Percentiles rank a stretch among this genome's conserved stretches.
Conservation (phyloP, 2,888 invertebrate genomes). For the Phlogophora meticulosa region DNA sequence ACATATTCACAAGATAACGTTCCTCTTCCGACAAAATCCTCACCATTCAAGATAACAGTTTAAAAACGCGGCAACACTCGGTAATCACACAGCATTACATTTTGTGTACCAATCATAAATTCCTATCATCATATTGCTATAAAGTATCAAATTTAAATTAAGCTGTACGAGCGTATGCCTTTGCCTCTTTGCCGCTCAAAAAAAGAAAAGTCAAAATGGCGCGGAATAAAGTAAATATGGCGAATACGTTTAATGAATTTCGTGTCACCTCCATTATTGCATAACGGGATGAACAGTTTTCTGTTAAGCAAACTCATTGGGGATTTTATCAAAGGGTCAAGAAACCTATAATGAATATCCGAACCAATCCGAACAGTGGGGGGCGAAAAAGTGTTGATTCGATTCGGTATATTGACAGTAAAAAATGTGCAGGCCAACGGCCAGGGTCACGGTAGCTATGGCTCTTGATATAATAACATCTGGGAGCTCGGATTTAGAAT, state of each 20-base stretch:
- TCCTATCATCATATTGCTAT: slow-evolving; percentile 66
- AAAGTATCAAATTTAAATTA: slow-evolving; percentile 79
- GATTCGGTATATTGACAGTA: slow-evolving; percentile 65
- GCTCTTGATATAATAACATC: slow-evolving; percentile 48
- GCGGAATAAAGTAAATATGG: slow-evolving; percentile 65
- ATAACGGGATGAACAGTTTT: slow-evolving; percentile 77
- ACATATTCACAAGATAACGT: slow-evolving; percentile 50
- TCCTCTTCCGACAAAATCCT: slow-evolving; percentile 45
- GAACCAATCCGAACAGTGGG: slow-evolving; percentile 62
- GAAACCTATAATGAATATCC: slow-evolving; percentile 57
- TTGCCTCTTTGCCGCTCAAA: slow-evolving; percentile 60
- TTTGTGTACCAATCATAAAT: slow-evolving; percentile 66
- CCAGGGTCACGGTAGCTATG: slow-evolving; percentile 62
- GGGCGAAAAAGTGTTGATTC: slow-evolving; percentile 61
- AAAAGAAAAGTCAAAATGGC: slow-evolving; percentile 59
- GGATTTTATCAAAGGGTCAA: slow-evolving; percentile 65
- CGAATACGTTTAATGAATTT: slow-evolving; percentile 74
- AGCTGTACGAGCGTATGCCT: slow-evolving; percentile 72
- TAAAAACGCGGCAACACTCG: slow-evolving; percentile 44
- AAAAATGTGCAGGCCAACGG: slow-evolving; percentile 63
- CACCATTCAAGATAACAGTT: slow-evolving; percentile 61
- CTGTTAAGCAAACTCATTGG: slow-evolving; percentile 62
- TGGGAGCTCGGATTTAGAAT: slow-evolving; percentile 45
- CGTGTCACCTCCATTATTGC: slow-evolving; percentile 73
- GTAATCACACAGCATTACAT: slow-evolving; percentile 45